Percentiles rank a stretch among this genome's conserved stretches.
These are phyloP conservation scores for Lampropteryx suffumata DNA, from an alignment of 2,888 invertebrate genomes.

Conservation along the genomic window DNA sequence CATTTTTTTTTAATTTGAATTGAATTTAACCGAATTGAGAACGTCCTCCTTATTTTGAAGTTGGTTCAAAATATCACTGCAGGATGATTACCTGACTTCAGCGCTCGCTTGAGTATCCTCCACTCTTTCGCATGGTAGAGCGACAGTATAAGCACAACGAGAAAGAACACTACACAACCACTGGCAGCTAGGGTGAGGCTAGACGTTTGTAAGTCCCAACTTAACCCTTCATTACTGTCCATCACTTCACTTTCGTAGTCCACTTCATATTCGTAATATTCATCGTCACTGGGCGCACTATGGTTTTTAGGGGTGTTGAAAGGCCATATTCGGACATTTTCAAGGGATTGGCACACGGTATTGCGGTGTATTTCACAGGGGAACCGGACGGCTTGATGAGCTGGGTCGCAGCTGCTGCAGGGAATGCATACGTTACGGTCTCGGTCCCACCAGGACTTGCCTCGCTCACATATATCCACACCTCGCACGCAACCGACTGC, in stretches of 20 bases:
- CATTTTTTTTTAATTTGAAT: no score
- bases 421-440: slow-evolving; percentile 85
- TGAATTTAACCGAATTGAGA: no score
- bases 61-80: not conserved
- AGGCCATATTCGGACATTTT: slow-evolving; percentile 85
- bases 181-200: slow-evolving; percentile 88
- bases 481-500: slow-evolving; percentile 60
- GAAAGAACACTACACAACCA: slow-evolving; percentile 90
- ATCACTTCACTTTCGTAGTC: slow-evolving; percentile 74
- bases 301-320: slow-evolving; percentile 67
- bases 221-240: slow-evolving; percentile 60
- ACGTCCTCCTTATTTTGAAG: no score
- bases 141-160: slow-evolving; percentile 89
- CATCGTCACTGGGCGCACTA: slow-evolving; percentile 65
- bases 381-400: slow-evolving; percentile 83
- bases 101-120: slow-evolving; percentile 89
- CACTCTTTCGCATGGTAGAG: slow-evolving; percentile 91
- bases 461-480: slow-evolving; percentile 71
- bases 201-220: slow-evolving; percentile 90
- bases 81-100: slow-evolving; percentile 84
- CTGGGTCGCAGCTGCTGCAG: slow-evolving; percentile 87
- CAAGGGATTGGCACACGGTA: slow-evolving; percentile 88
- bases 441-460: slow-evolving; percentile 88
- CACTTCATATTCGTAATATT: slow-evolving; percentile 66
- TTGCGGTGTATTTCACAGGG: slow-evolving; percentile 90